These are phyloP conservation scores for Diabrotica virgifera DNA, from an alignment of 1,140 invertebrate genomes.

Conservation along the genomic window DNA sequence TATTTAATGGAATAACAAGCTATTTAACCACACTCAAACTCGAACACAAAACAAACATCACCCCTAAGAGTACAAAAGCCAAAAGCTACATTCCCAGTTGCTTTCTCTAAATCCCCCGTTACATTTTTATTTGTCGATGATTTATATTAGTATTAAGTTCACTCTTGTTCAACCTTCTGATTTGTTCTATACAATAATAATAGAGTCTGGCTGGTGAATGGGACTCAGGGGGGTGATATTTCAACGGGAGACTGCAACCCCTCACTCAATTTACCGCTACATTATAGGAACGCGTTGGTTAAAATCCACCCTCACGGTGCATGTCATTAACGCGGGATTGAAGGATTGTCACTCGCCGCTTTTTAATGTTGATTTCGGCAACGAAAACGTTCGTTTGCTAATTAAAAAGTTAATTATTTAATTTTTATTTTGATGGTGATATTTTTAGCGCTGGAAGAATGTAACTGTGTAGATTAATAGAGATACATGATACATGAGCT, in stretches of 20 bases:
- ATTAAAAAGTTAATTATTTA: too few species aligned
- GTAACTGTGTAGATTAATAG: too few species aligned
- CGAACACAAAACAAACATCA: constrained; percentile 11
- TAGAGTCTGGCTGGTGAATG: constrained; percentile 49
- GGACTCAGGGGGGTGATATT: constrained; percentile 48
- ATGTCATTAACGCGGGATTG: constrained; percentile 18
- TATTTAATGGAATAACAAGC: constrained; percentile 21
- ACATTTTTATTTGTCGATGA: constrained; percentile 42
- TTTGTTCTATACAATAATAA: constrained; percentile 52
- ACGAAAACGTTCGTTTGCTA: too few species aligned
- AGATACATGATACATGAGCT: too few species aligned
- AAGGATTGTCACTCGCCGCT: constrained; percentile 8
- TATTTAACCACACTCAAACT: constrained; percentile 20
- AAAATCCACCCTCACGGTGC: constrained; percentile 27
- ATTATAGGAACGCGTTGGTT: constrained; percentile 48
- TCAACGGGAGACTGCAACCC: constrained; percentile 38
- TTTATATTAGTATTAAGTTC: constrained; percentile 47
- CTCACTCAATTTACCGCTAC: constrained; percentile 50
- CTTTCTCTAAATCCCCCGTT: constrained; percentile 31
- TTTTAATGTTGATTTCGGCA: background rate
- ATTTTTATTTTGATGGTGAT: too few species aligned
- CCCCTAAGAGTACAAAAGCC: constrained; percentile 8
- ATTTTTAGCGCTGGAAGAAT: too few species aligned
- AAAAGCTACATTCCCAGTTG: constrained; percentile 15
- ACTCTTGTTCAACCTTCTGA: constrained; percentile 49